phyloP scores from a whole-genome alignment of 1,140 invertebrate genomes.

The Gonioctena quinquepunctata region DNA sequence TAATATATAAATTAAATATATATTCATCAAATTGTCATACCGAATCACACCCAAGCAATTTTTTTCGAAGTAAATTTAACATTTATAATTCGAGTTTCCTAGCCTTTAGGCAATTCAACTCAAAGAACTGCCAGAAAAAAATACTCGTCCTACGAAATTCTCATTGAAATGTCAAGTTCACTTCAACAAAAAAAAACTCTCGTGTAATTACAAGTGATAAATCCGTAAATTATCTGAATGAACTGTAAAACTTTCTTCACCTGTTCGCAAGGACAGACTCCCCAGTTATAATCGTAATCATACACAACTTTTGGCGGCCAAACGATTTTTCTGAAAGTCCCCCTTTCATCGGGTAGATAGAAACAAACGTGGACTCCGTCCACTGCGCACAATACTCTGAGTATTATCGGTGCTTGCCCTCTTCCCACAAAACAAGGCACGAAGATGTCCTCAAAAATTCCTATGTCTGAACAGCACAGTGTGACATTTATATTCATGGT shows the following conservation, averaged over 20 bases:
- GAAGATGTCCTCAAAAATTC: constrained; percentile 40
- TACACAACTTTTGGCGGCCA: constrained; percentile 41
- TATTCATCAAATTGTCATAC: no score
- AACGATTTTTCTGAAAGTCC: constrained; percentile 26
- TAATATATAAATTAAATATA: no score
- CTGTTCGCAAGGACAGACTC: constrained; percentile 19
- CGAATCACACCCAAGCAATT: no score
- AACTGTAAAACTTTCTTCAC: constrained; percentile 7
- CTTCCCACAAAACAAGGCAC: constrained; percentile 42
- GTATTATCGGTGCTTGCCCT: constrained; percentile 23
- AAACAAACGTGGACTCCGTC: constrained; percentile 37
- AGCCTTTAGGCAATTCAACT: no score
- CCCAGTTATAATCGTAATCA: constrained; percentile 23
- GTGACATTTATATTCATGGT: constrained; percentile 26
- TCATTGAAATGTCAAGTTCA: no score
- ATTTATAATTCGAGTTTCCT: no score
- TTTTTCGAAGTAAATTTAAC: no score
- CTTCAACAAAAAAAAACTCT: no score
- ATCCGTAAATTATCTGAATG: no score
- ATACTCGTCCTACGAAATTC: no score
- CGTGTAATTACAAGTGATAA: no score
- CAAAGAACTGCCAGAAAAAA: no score
- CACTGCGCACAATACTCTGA: constrained; percentile 36
- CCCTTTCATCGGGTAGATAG: constrained; percentile 30
- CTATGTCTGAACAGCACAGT: constrained; percentile 30